phyloP scores from a whole-genome alignment of 2,888 invertebrate genomes.

The Octonoba sinensis region DNA sequence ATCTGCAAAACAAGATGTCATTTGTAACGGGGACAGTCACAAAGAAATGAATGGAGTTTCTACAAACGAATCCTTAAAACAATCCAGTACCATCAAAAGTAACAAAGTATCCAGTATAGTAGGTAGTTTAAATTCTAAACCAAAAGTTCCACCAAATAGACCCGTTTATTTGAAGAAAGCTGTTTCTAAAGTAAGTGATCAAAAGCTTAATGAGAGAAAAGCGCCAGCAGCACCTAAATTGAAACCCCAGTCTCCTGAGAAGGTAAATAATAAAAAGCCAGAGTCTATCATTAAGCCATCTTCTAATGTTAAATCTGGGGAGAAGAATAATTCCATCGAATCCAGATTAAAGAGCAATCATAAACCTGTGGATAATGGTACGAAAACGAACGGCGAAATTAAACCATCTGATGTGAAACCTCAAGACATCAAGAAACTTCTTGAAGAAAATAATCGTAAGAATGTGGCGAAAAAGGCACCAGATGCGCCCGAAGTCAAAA shows the following conservation, averaged over 20 bases:
- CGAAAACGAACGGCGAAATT: background rate
- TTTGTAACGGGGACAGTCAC: constrained; percentile 36
- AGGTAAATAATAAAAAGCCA: constrained; percentile 16
- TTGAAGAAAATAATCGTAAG: constrained; percentile 9
- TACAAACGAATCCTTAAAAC: constrained; percentile 34
- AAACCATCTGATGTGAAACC: background rate
- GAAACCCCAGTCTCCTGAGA: constrained; percentile 12
- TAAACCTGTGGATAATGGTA: background rate
- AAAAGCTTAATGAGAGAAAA: constrained; percentile 5
- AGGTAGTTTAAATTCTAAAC: constrained; percentile 15
- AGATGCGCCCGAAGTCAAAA: no score
- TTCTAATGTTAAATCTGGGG: background rate
- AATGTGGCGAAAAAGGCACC: background rate
- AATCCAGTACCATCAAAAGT: background rate
- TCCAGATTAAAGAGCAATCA: background rate
- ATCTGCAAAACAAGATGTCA: constrained; percentile 24
- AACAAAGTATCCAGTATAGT: no score
- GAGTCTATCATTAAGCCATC: background rate
- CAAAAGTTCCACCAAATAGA: constrained; percentile 51
- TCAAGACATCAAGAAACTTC: background rate
- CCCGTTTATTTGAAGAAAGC: constrained; percentile 27
- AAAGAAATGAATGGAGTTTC: constrained; percentile 12
- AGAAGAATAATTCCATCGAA: background rate
- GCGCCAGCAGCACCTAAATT: background rate
- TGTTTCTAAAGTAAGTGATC: constrained; percentile 6